Evolutionary conservation across 2,113 vertebrate genomes (phyloP).

Genomic region (Henicopernis longicauda): DNA sequence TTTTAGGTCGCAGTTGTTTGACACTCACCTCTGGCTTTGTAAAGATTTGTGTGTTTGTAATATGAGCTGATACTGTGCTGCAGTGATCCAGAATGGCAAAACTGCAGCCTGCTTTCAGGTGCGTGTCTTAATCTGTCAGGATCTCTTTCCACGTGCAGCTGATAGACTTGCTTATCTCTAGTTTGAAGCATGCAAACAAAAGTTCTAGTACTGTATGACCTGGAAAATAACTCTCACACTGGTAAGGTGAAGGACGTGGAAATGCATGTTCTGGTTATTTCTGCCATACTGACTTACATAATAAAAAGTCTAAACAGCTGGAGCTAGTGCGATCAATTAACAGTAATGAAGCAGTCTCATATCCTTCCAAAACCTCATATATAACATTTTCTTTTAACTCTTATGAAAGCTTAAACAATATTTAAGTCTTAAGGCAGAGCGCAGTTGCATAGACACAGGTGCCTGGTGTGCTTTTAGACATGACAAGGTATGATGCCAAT

Average conservation of each 20-base stretch:
- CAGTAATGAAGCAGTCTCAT: not conserved
- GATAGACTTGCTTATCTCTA: not conserved
- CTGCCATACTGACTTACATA: not conserved
- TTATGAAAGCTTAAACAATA: not conserved
- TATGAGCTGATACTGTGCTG: not conserved
- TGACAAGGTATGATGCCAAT: accelerated
- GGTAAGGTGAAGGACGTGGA: not conserved
- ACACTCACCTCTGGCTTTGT: not conserved
- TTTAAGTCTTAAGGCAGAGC: not conserved
- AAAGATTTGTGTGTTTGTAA: not conserved
- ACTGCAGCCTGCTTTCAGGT: not conserved
- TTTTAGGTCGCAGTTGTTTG: not conserved
- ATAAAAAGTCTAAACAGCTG: not conserved
- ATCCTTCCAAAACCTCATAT: not conserved
- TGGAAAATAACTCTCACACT: not conserved
- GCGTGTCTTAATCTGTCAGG: not conserved
- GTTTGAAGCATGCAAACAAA: not conserved
- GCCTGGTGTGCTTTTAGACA: not conserved
- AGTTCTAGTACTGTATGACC: not conserved
- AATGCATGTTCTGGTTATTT: not conserved
- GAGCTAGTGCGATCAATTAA: not conserved
- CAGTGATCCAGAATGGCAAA: not conserved
- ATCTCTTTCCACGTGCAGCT: not conserved
- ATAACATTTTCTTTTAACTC: not conserved
- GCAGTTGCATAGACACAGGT: not conserved